A percentile compares a stretch with the other conserved stretches of the same genome.
phyloP scores from a whole-genome alignment of 2,888 invertebrate species.

The Chorisops tibialis region DNA sequence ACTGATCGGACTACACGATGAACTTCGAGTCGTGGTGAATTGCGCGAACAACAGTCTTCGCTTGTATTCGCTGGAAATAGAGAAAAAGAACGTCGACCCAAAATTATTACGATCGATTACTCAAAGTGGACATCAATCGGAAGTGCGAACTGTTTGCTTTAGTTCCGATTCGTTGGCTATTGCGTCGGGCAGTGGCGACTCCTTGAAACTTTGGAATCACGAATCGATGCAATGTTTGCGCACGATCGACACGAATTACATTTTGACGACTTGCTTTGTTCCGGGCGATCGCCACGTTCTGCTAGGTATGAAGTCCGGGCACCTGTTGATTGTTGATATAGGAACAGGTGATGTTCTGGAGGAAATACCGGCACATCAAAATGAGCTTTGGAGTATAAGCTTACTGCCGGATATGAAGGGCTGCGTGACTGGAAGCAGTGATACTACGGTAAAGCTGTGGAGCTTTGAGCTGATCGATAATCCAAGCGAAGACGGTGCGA shows the following conservation, averaged over 20 bases:
- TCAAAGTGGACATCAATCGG: slow-evolving; percentile 82
- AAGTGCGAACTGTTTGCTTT: slow-evolving; percentile 82
- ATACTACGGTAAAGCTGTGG: slow-evolving; percentile 92
- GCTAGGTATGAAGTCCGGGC: slow-evolving; percentile 81
- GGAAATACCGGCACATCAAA: slow-evolving; percentile 75
- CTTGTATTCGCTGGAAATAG: slow-evolving; percentile 58
- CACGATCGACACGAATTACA: slow-evolving; percentile 65
- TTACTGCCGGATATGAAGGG: slow-evolving; percentile 80
- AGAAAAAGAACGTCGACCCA: slow-evolving; percentile 57
- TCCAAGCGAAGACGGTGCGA: slow-evolving; percentile 29
- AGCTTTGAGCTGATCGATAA: slow-evolving; percentile 78
- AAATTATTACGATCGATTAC: slow-evolving; percentile 62
- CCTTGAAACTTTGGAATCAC: slow-evolving; percentile 90
- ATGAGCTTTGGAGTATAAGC: slow-evolving; percentile 75
- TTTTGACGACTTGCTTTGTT: slow-evolving; percentile 73
- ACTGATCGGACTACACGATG: slow-evolving; percentile 67
- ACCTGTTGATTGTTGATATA: slow-evolving; percentile 78
- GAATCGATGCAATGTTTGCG: slow-evolving; percentile 66
- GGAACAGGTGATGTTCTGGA: slow-evolving; percentile 78
- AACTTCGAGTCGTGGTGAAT: slow-evolving; percentile 64
- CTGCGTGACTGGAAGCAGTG: slow-evolving; percentile 81
- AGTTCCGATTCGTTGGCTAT: slow-evolving; percentile 88
- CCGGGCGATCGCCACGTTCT: slow-evolving; percentile 87
- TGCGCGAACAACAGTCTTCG: slow-evolving; percentile 74
- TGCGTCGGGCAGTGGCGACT: slow-evolving; percentile 81